Evolutionary conservation across 2,797 vertebrate genomes (phyloP), one percentile per base, ranked within the genome.

Genomic region (Rachycentron canadum): DNA sequence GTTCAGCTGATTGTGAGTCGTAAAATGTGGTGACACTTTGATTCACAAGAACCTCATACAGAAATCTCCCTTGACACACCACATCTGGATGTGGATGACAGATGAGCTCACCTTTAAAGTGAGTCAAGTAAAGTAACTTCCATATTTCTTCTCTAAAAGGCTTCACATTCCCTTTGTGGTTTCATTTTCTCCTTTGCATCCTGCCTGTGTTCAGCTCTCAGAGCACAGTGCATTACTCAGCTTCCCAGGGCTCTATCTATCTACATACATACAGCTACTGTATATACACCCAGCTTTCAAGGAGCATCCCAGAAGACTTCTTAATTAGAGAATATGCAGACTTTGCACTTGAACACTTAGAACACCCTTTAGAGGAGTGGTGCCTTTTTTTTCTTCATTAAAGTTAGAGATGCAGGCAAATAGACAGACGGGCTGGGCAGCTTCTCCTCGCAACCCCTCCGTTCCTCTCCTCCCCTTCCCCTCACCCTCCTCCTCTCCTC

Each of bases 241-340:
- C 82, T 79, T 91, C 83, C 80, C 79, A 34, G 49, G 55, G 82
- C 83, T 81, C 81, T 40, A 76, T 89, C 83, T 83, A 77, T 91
- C 86, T 85, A 41, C 78, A 78, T 83, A 66, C 84, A 85, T 76
- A 45, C 84, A 82, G 84, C 82, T 76, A 60, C 81, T 85, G 86
- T 80, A 89, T 84, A 84, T 72, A 79, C 76, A 82, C 73, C 79
- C 80, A 55, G 90, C 89, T 87, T 81, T 89, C 86, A 85, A 73
- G 69, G 65, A 91, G 85, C 85, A 74, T 93, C 93, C 91, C 91
- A 76, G 75, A 81, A 86, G 92, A 90, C 84, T 82, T 85, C 91
- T 93, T 94, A 93, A 95, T 95, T 93, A 94, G 88, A 73, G 86
- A 88, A 91, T 90, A 91, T 94, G 91, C 92, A 88, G 88, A 79